Base-by-base conservation (phyloP, 2,113 vertebrate species). In the Cryptoleucopteryx plumbea region DNA sequence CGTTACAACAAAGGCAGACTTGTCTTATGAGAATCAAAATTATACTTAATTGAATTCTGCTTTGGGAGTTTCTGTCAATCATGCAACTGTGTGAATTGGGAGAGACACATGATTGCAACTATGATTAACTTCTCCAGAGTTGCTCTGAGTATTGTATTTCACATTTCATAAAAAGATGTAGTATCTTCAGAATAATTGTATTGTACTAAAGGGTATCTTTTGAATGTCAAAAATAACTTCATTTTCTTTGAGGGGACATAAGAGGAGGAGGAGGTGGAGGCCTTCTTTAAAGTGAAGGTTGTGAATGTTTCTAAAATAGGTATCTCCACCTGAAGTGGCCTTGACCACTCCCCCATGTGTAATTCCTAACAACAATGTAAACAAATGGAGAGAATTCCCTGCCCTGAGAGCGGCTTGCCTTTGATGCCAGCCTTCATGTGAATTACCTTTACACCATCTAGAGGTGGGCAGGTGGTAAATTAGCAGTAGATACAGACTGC, bases 41-140 rank as follows among this genome's bases (percentile, higher is more conserved):
- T 93, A 94, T 58, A 93, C 87, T 94, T 97, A 97, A 97, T 97
- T 96, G 93, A 93, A 91, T 93, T 94, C 96, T 95, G 91, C 89
- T 93, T 77, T 94, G 95, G 86, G 95, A 97, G 74, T 89, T 95
- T 93, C 91, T 96, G 97, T 97, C 97, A 97, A 93, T 97, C 97
- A 95, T 63, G 85, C 70, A 83, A 75, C 29, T 77, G 73, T 1
- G 4, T 96, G 84, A 80, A 94, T 82, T 85, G 84, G 74, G 66
- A 66, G 77, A 94, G 97, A 90, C 89, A 77, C 78, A 81, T 5
- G 19, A 94, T 43, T 94, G 84, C 63, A 88, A 52, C 88, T 73
- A 32, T 92, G 92, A 95, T 94, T 96, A 97, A 96, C 95, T 96
- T 94, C 91, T 93, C 78, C 29, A 22, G 58, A 91, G 86, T 42